Evolutionary conservation across 2,797 vertebrate species (phyloP).

Genomic region (Gorsachius magnificus): DNA sequence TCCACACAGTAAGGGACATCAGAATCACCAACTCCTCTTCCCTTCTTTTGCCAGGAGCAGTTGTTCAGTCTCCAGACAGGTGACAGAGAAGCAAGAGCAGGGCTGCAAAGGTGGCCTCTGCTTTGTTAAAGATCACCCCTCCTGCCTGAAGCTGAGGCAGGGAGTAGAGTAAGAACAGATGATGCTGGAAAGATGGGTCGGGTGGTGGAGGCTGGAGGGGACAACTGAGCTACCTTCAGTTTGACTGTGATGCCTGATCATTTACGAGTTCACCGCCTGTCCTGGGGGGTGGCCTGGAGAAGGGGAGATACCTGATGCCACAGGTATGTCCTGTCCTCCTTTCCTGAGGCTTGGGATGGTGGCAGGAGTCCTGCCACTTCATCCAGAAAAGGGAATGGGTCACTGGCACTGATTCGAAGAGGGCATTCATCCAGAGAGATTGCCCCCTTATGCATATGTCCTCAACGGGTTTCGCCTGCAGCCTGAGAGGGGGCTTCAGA

Average conservation of each 20-base stretch:
- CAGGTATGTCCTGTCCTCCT: not conserved
- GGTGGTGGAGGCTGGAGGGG: not conserved
- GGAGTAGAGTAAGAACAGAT: not conserved
- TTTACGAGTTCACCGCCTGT: accelerated
- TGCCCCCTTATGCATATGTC: not conserved
- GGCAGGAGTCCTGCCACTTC: not conserved
- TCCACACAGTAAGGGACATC: not conserved
- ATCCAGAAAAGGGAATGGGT: not conserved
- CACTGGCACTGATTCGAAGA: not conserved
- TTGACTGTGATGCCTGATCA: not conserved
- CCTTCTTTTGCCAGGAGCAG: not conserved
- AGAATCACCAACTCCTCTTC: not conserved
- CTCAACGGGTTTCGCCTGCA: not conserved
- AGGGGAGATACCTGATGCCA: accelerated
- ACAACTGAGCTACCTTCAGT: not conserved
- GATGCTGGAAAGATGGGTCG: not conserved
- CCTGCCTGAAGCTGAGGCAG: not conserved
- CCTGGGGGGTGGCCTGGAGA: not conserved
- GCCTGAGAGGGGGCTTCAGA: not conserved
- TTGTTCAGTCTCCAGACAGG: not conserved
- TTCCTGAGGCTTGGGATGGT: not conserved
- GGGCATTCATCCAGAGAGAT: not conserved
- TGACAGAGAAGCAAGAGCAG: not conserved
- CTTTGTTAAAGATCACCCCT: not conserved
- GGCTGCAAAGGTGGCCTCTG: not conserved